These are phyloP conservation scores for Chrysolophus pictus DNA, from an alignment of 2,797 vertebrate genomes.

Conservation along the genomic window DNA sequence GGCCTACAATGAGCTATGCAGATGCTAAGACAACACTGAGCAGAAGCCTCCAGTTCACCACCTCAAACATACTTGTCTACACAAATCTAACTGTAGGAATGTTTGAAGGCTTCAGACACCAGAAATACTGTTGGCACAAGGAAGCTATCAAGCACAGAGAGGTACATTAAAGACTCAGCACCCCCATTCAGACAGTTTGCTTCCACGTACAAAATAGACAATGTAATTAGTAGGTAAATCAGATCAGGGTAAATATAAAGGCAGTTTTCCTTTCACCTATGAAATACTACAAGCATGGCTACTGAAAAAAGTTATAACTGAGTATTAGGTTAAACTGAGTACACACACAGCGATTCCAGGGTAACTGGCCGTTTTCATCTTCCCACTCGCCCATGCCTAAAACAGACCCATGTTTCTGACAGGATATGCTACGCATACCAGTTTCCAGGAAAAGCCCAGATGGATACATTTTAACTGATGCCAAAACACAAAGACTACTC, in stretches of 20 bases:
- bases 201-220: background rate
- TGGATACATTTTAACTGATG: conserved; percentile 37
- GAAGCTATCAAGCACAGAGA: background rate
- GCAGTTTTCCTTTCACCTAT: background rate
- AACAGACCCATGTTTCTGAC: conserved; percentile 10
- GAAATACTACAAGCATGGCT: background rate
- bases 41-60: background rate
- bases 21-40: background rate
- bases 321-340: background rate
- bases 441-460: conserved; percentile 49
- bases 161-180: background rate
- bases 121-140: background rate
- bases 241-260: background rate
- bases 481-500: conserved; percentile 11
- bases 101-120: background rate
- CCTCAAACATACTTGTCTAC: background rate
- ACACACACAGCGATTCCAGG: background rate
- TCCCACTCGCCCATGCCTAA: background rate
- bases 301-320: background rate
- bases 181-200: background rate
- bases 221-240: background rate
- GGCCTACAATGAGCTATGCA: background rate
- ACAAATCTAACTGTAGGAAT: background rate
- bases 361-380: background rate
- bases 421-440: conserved; percentile 16